Conservation (phyloP, 2,797 vertebrate genomes). For the Eulemur rubriventer region DNA sequence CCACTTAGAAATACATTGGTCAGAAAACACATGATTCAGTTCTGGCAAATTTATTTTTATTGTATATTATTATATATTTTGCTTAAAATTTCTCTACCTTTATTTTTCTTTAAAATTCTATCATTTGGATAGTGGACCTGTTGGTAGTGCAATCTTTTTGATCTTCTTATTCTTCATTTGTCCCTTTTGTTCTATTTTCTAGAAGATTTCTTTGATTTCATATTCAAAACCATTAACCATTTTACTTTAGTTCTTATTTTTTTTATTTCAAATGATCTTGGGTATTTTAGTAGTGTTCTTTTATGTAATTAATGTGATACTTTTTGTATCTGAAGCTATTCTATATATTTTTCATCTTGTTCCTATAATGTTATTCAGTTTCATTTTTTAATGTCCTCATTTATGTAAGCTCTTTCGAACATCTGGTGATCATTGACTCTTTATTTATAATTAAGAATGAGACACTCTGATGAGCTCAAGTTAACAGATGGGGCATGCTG, state of each 20-base stretch:
- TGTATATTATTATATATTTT: neutral
- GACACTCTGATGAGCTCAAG: neutral
- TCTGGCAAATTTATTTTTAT: neutral
- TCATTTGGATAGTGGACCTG: neutral
- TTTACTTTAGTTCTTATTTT: neutral
- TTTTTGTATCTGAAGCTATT: neutral
- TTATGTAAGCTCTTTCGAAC: neutral
- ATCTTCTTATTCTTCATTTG: neutral
- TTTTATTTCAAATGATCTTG: neutral
- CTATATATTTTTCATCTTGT: neutral
- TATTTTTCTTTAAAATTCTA: neutral
- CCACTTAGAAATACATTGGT: neutral
- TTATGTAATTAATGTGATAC: neutral
- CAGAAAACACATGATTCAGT: neutral
- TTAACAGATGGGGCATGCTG: neutral
- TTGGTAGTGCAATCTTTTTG: neutral
- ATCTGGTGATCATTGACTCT: neutral
- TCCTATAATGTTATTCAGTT: neutral
- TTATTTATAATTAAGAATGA: neutral
- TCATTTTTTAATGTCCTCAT: neutral
- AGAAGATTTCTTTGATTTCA: neutral
- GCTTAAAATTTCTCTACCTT: neutral
- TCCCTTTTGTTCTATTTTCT: neutral
- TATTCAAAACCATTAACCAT: neutral
- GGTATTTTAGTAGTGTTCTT: neutral